A percentile compares a stretch with the other conserved stretches of the same genome.
These are phyloP conservation scores for Scaptomyza flava DNA, from an alignment of 2,888 invertebrate genomes.

Conservation along the genomic window DNA sequence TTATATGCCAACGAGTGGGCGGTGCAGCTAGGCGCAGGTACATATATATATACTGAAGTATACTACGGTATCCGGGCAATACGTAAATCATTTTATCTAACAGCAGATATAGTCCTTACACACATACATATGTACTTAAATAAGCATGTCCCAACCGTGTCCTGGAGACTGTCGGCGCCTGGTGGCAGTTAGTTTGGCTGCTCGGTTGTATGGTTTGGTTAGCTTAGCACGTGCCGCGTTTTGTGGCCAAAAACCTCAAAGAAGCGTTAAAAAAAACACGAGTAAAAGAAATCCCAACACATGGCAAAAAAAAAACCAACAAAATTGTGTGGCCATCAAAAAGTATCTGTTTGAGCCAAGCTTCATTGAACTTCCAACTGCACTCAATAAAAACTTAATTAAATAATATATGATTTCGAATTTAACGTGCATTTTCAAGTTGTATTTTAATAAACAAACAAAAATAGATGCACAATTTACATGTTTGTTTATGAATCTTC, in stretches of 20 bases:
- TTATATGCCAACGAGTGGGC: constrained; percentile 38
- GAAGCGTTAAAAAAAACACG: background rate
- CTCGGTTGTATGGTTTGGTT: constrained; percentile 9
- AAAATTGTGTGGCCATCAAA: constrained; percentile 36
- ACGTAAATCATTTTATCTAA: constrained; percentile 74
- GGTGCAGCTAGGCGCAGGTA: constrained; percentile 12
- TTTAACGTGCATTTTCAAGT: constrained; percentile 1
- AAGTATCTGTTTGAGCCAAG: constrained; percentile 43
- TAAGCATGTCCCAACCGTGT: constrained; percentile 23
- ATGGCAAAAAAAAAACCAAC: constrained; percentile 14
- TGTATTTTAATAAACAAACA: background rate
- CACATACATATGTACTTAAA: constrained; percentile 18
- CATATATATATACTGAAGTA: background rate
- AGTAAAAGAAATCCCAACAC: constrained; percentile 33
- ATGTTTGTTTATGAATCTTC: constrained; percentile 4
- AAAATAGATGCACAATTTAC: background rate
- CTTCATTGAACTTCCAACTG: constrained; percentile 30
- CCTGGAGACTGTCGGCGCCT: constrained; percentile 14
- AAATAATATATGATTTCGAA: constrained; percentile 31
- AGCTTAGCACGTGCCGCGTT: constrained; percentile 41
- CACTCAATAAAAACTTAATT: constrained; percentile 53
- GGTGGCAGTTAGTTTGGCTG: constrained; percentile 16
- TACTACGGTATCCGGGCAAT: constrained; percentile 13
- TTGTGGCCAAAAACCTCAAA: constrained; percentile 37
- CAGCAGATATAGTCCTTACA: constrained; percentile 56